A percentile compares a stretch with the other conserved stretches of the same genome.
These are phyloP conservation scores for Caenorhabditis sp. DNA, from an alignment of 2,888 invertebrate genomes.

Conservation along the genomic window DNA sequence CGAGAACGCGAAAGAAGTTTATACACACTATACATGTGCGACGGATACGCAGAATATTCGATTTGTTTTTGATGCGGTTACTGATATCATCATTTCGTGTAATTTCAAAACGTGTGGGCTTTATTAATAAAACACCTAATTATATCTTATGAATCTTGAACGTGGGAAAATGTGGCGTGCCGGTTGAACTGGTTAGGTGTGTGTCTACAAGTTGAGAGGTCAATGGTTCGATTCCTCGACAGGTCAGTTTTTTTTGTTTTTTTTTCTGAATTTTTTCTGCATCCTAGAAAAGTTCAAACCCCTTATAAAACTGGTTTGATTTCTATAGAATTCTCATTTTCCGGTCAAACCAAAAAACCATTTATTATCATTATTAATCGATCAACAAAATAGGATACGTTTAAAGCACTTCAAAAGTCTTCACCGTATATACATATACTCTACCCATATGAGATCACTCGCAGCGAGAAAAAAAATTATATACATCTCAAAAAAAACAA, in stretches of 20 bases:
- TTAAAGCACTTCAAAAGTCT: neutral
- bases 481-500: neutral
- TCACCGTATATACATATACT: neutral
- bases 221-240: too few species aligned
- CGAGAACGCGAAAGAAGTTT: constrained; percentile 44
- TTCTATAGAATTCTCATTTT: too few species aligned
- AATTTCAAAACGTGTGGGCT: constrained; percentile 63
- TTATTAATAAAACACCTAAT: constrained; percentile 25
- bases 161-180: too few species aligned
- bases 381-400: neutral
- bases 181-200: too few species aligned
- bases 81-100: constrained; percentile 64
- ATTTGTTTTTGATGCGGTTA: constrained; percentile 67
- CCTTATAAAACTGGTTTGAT: too few species aligned
- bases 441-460: constrained; percentile 1
- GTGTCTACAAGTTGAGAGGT: too few species aligned
- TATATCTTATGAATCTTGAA: too few species aligned
- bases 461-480: neutral
- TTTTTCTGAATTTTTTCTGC: neutral
- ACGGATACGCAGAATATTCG: constrained; percentile 61
- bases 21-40: constrained; percentile 58
- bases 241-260: too few species aligned
- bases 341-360: neutral
- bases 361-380: neutral
- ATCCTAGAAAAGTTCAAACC: too few species aligned